Evolutionary conservation across 1,140 invertebrate species (phyloP).

Genomic region (Xylocopa sonorina): DNA sequence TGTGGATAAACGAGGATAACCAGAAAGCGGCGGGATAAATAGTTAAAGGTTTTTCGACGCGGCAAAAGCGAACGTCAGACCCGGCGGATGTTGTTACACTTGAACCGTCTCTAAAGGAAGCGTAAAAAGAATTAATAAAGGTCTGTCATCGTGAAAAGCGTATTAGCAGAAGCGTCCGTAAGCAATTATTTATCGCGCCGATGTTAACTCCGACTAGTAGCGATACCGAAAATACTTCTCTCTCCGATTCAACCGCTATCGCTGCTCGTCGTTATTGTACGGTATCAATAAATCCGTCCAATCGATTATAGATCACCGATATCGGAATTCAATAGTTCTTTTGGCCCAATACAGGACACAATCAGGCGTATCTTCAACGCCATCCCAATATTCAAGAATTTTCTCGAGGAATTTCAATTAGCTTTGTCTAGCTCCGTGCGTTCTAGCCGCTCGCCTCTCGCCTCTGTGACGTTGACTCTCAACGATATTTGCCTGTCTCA

Average conservation of each 20-base stretch:
- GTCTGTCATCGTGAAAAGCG: neutral
- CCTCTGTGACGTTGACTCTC: neutral
- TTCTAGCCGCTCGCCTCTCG: neutral
- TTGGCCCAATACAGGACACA: slow-evolving; percentile 45
- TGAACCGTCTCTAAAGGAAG: neutral
- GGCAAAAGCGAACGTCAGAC: neutral
- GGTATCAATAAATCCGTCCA: no score
- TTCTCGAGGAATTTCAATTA: slow-evolving; percentile 72
- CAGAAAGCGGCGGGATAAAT: slow-evolving; percentile 9
- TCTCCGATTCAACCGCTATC: no score
- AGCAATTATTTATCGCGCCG: slow-evolving; percentile 1
- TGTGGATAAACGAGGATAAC: neutral
- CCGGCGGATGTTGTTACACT: slow-evolving; percentile 6
- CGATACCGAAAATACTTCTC: neutral
- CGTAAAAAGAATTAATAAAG: slow-evolving; percentile 16
- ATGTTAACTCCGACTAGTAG: neutral
- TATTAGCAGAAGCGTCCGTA: neutral
- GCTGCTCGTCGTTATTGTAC: no score
- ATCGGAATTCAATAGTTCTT: slow-evolving; percentile 43
- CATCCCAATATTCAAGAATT: slow-evolving; percentile 68
- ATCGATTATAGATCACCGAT: slow-evolving; percentile 2
- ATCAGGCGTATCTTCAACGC: slow-evolving; percentile 53
- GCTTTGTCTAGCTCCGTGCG: neutral
- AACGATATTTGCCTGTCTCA: neutral
- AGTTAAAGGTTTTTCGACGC: slow-evolving; percentile 21